Evolutionary conservation across 23 tunicate genomes (phyloP).

Genomic region (Trididemnum clinides): DNA sequence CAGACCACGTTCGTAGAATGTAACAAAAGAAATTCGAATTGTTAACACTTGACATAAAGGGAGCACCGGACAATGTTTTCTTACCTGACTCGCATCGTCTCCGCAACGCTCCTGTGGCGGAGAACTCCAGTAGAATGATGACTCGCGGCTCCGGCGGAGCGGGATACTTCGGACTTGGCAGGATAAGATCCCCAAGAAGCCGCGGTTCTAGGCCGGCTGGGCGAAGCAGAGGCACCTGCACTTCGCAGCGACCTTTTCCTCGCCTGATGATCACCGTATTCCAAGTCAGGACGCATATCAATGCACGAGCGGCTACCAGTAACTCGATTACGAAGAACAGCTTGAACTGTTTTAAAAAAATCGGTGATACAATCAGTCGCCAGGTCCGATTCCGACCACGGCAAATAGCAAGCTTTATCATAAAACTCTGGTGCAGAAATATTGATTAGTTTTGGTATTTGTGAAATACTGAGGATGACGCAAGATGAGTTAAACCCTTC

Average conservation of each 20-base stretch:
- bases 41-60: too few species aligned
- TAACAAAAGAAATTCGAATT: too few species aligned
- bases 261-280: neutral
- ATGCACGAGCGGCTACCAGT: slow-evolving; percentile 1
- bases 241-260: slow-evolving; percentile 21
- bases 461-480: too few species aligned
- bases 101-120: slow-evolving; percentile 60
- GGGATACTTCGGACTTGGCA: slow-evolving; percentile 51
- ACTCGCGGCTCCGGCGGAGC: slow-evolving; percentile 61
- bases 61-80: too few species aligned
- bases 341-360: slow-evolving; percentile 40
- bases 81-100: slow-evolving; percentile 68
- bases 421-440: too few species aligned
- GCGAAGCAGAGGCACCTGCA: slow-evolving; percentile 34
- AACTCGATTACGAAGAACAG: neutral
- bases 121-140: slow-evolving; percentile 55
- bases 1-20: too few species aligned
- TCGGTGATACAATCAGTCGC: too few species aligned
- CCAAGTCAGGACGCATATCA: slow-evolving; percentile 5
- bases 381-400: too few species aligned
- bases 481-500: too few species aligned
- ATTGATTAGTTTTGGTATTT: too few species aligned
- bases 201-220: slow-evolving; percentile 62
- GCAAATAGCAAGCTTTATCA: too few species aligned
- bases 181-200: slow-evolving; percentile 73